These are phyloP conservation scores for Brachyhypopomus gauderio DNA, from an alignment of 2,113 vertebrate species.

Conservation along the genomic window DNA sequence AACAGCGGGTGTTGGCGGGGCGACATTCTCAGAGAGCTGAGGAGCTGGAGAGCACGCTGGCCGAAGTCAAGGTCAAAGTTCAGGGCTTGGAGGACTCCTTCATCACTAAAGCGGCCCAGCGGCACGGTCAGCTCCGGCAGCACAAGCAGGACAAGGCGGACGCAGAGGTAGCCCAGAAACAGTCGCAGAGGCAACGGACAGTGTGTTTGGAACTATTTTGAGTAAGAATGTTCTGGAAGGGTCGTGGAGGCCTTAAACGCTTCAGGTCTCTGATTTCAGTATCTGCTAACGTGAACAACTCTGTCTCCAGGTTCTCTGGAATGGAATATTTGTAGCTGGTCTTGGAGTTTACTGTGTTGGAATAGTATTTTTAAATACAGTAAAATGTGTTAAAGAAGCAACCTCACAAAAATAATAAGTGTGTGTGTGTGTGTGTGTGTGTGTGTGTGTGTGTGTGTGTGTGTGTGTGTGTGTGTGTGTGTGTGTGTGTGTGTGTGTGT, in stretches of 20 bases:
- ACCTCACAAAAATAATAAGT: no score
- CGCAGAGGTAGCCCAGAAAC: slow-evolving; percentile 69
- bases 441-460: slow-evolving; percentile 30
- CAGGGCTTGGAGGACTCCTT: slow-evolving; percentile 85
- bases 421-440: not conserved
- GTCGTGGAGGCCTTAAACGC: no score
- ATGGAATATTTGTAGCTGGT: not conserved
- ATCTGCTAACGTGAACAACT: no score
- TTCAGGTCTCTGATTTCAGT: no score
- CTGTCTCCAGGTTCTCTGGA: no score
- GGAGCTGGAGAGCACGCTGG: slow-evolving; percentile 81
- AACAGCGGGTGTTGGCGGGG: slow-evolving; percentile 71
- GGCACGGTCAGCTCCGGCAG: slow-evolving; percentile 73
- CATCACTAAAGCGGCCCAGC: slow-evolving; percentile 76
- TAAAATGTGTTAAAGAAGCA: no score
- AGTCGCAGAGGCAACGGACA: no score
- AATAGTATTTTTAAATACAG: no score
- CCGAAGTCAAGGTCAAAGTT: slow-evolving; percentile 80
- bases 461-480: not conserved
- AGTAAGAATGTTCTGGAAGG: no score
- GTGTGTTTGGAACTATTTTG: no score
- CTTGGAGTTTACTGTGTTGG: no score
- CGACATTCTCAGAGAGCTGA: slow-evolving; percentile 75
- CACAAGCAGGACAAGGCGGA: slow-evolving; percentile 76
- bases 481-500: slow-evolving; percentile 19